phyloP scores from a whole-genome alignment of 2,797 vertebrate genomes.

The Tapera naevia region DNA sequence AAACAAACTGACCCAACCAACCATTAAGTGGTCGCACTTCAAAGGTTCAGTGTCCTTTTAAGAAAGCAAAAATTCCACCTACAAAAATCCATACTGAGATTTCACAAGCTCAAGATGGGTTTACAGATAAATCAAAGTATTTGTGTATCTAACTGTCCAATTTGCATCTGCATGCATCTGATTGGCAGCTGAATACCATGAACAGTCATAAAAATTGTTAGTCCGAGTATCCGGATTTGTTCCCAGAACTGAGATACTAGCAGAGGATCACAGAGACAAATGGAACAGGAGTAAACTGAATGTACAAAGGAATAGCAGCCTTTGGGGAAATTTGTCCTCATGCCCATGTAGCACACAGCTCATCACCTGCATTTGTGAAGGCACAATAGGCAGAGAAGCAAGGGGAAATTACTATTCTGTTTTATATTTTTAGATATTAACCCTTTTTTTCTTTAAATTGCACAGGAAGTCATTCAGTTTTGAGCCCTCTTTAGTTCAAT shows the following conservation, averaged over 20 bases:
- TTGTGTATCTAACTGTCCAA: neutral
- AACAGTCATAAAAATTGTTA: neutral
- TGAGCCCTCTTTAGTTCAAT: neutral
- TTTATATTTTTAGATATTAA: neutral
- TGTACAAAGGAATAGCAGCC: neutral
- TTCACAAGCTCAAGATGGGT: neutral
- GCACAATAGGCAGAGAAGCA: conserved; percentile 11
- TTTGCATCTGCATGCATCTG: conserved; percentile 42
- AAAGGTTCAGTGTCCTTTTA: neutral
- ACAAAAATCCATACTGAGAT: neutral
- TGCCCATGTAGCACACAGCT: neutral
- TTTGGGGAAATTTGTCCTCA: neutral
- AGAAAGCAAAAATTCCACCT: neutral
- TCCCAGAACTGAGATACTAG: neutral
- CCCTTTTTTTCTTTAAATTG: no score
- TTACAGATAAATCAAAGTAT: conserved; percentile 27
- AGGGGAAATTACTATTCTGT: neutral
- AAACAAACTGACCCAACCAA: conserved; percentile 4
- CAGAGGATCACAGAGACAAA: neutral
- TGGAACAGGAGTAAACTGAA: conserved; percentile 1
- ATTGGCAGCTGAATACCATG: neutral
- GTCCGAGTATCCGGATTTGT: neutral
- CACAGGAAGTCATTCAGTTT: neutral
- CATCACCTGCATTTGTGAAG: conserved; percentile 42
- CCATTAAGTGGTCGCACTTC: neutral